These are phyloP conservation scores for Synanthedon formicaeformis DNA, from an alignment of 2,888 invertebrate species.

Conservation along the genomic window DNA sequence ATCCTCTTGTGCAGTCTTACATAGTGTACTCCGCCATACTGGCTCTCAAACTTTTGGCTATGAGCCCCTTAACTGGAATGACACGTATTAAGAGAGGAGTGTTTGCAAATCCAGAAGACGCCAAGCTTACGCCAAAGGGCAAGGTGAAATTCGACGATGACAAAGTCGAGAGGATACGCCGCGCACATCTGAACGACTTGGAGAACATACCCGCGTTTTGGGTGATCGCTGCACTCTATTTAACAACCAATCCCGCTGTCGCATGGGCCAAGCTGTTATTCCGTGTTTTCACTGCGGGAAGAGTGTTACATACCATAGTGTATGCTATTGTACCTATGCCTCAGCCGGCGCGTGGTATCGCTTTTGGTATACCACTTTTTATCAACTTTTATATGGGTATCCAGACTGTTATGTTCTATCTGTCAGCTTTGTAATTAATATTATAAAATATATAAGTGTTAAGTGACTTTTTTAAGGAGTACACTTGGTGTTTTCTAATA, in stretches of 20 bases:
- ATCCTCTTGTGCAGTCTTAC: constrained; percentile 40
- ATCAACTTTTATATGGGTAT: constrained; percentile 45
- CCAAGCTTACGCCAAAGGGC: constrained; percentile 22
- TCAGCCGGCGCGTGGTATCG: constrained; percentile 62
- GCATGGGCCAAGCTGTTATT: constrained; percentile 45
- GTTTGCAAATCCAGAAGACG: constrained; percentile 49
- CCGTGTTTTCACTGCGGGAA: constrained; percentile 63
- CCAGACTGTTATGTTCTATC: constrained; percentile 34
- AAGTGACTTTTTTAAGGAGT: not conserved
- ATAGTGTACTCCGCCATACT: constrained; percentile 45
- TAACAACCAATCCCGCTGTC: constrained; percentile 67
- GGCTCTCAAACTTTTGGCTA: constrained; percentile 35
- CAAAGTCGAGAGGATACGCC: constrained; percentile 40
- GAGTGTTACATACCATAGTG: constrained; percentile 74
- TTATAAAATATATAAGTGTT: not conserved
- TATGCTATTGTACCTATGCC: constrained; percentile 73
- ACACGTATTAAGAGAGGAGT: constrained; percentile 28
- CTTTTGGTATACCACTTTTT: constrained; percentile 30
- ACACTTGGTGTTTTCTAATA: too few species aligned
- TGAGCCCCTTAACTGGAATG: constrained; percentile 28
- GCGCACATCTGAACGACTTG: constrained; percentile 78
- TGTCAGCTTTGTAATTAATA: constrained; percentile 4
- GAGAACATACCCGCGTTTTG: constrained; percentile 79
- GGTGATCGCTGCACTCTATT: constrained; percentile 70
- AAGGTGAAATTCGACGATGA: constrained; percentile 48